Conservation (phyloP, 2,113 vertebrate genomes). For the Microtus oregoni region DNA sequence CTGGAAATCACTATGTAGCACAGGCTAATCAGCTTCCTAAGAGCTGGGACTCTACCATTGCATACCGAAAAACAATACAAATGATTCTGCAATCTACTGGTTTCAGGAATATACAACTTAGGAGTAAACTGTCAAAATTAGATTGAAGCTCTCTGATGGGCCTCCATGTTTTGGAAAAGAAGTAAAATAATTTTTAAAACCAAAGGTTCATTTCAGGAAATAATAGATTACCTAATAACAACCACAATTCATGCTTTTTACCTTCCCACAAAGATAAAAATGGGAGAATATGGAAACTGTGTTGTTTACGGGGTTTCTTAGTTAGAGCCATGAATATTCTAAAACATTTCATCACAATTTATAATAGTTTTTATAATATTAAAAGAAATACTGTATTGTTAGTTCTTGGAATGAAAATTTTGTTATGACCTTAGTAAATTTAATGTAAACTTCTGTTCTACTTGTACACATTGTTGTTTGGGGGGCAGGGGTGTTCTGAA, state of each 20-base stretch:
- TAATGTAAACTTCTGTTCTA: not conserved
- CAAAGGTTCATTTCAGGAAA: constrained; percentile 1
- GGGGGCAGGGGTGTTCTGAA: not conserved
- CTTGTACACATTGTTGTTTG: not conserved
- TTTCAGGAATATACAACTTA: constrained; percentile 7
- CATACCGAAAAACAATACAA: not conserved
- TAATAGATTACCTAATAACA: constrained; percentile 6
- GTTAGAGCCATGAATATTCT: constrained; percentile 9
- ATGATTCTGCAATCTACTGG: not conserved
- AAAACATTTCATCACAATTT: not conserved
- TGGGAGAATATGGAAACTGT: not conserved
- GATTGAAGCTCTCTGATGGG: not conserved
- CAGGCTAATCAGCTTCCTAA: not conserved
- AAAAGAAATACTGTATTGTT: not conserved
- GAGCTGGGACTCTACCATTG: not conserved
- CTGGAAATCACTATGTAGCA: not conserved
- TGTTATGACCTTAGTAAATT: constrained; percentile 35
- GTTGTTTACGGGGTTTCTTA: not conserved
- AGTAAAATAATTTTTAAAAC: constrained; percentile 51
- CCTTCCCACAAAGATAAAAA: constrained; percentile 13
- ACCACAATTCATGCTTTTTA: constrained; percentile 31
- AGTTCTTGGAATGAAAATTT: not conserved
- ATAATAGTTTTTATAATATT: constrained; percentile 13
- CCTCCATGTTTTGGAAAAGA: not conserved
- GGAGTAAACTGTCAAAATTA: not conserved